Evolutionary conservation across 1,140 invertebrate genomes (phyloP).

Genomic region (Philopotamus ludificatus): DNA sequence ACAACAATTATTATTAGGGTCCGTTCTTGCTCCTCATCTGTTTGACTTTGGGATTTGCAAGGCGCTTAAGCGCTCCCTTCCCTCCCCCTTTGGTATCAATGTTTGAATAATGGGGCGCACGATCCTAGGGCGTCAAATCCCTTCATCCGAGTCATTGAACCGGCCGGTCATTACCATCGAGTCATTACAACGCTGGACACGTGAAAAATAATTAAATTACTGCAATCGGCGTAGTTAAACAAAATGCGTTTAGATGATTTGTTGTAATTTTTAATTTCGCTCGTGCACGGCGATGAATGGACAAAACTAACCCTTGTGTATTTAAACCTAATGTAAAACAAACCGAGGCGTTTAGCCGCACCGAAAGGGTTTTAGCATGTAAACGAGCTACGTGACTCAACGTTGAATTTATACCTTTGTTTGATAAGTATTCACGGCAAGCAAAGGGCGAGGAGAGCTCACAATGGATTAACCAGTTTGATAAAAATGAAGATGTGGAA

Average conservation of each 20-base stretch:
- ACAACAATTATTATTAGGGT: not conserved
- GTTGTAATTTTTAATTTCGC: not conserved
- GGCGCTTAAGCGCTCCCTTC: not conserved
- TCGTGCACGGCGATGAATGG: not conserved
- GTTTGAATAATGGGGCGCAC: not conserved
- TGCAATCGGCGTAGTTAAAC: too few relatives aligned
- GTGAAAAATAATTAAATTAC: too few relatives aligned
- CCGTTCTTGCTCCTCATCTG: not conserved
- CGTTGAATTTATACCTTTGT: conserved; percentile 13
- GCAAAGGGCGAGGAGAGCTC: not conserved
- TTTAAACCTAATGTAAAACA: conserved; percentile 16
- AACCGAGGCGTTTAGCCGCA: conserved; percentile 13
- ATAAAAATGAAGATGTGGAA: not conserved
- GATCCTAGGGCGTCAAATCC: not conserved
- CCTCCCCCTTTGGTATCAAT: not conserved
- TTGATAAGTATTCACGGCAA: conserved; percentile 3
- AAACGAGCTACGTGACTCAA: conserved; percentile 24
- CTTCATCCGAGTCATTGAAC: conserved; percentile 25
- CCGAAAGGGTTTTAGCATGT: conserved; percentile 21
- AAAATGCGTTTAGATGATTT: too few relatives aligned
- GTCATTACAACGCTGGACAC: conserved; percentile 1
- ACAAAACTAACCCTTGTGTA: not conserved
- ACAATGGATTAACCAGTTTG: not conserved
- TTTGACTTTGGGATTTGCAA: conserved; percentile 4
- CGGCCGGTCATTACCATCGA: conserved; percentile 9